Base-by-base conservation (phyloP, 2,113 vertebrate genomes). In the Oxyura jamaicensis region DNA sequence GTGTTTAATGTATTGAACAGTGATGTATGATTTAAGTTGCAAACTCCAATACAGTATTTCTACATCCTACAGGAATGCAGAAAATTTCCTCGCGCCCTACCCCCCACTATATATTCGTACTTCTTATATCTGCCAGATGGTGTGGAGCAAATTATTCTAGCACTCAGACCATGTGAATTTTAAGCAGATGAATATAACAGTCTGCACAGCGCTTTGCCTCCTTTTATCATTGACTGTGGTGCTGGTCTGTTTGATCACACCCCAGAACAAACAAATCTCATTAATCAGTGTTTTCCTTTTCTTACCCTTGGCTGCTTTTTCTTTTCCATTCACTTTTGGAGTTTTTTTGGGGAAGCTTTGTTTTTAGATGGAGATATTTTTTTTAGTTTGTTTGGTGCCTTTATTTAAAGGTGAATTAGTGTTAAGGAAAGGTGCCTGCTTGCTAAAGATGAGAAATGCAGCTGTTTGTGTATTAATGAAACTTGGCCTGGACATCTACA, bases 41-140 rank as follows among this genome's bases (percentile, higher is more conserved):
- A 92, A 95, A 91, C 63, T 79, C 65, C 90, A 91, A 79, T 86
- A 44, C 19, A 89, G 67, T 92, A 81, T 74, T 96, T 96, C 68
- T 93, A 92, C 85, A 78, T 85, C 86, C 59, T 75, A 79, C 16
- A 74, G 68, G 90, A 92, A 81, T 26, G 42, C 39, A 76, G 62
- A 93, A 87, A 76, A 96, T 88, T 95, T 97, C 94, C 83, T 91
- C 63, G 46, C 8, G 8, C 78, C 59, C 36, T 91, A 71, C 82
- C 59, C 23, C 23, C 44, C 23, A 35, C 69, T 82, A 35, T 41
- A 86, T 84, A 92, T 76, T 83, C 79, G 3, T 85, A 66, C 25
- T 89, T 95, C 96, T 96, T 90, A 91, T 67, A 86, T 87, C 95
- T 95, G 91, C 97, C 97, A 98, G 97, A 97, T 97, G 97, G 97